Percentiles rank a stretch among this genome's conserved stretches.
Conservation (phyloP, 2,113 vertebrate genomes). For the Otolemur garnettii region DNA sequence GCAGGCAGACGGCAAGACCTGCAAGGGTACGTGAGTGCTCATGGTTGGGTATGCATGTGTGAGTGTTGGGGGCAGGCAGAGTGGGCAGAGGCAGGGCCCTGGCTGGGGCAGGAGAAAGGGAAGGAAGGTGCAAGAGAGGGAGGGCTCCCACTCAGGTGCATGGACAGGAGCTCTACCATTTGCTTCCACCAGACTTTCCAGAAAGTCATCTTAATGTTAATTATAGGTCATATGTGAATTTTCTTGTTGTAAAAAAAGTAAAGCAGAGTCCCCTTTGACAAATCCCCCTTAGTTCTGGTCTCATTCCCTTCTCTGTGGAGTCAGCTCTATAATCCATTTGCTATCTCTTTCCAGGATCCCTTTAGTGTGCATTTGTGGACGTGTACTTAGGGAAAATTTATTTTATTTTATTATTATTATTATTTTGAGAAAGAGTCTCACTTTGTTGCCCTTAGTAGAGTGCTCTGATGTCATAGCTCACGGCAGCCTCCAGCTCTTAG, state of each 20-base stretch:
- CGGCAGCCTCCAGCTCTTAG: no score
- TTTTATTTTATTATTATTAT: no score
- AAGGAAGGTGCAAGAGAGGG: background rate
- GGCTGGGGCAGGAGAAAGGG: background rate
- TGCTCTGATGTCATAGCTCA: no score
- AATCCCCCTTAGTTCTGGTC: background rate
- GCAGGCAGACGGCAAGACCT: conserved; percentile 92
- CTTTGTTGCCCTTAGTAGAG: no score
- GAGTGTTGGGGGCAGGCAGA: background rate
- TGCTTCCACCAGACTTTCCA: background rate
- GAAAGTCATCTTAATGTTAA: conserved; percentile 8
- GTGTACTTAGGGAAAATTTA: background rate
- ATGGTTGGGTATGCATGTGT: rapidly evolving
- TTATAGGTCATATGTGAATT: background rate
- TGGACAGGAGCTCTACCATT: background rate
- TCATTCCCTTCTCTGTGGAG: background rate
- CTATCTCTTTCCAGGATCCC: background rate
- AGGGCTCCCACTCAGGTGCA: rapidly evolving
- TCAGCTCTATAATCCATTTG: background rate
- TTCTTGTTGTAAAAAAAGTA: conserved; percentile 17
- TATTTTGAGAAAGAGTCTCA: no score
- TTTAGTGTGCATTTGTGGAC: background rate
- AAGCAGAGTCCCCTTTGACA: background rate
- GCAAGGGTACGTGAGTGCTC: conserved; percentile 91
- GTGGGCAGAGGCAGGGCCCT: background rate